These are phyloP conservation scores for Calameuta filiformis DNA, from an alignment of 2,888 invertebrate species.

Conservation along the genomic window DNA sequence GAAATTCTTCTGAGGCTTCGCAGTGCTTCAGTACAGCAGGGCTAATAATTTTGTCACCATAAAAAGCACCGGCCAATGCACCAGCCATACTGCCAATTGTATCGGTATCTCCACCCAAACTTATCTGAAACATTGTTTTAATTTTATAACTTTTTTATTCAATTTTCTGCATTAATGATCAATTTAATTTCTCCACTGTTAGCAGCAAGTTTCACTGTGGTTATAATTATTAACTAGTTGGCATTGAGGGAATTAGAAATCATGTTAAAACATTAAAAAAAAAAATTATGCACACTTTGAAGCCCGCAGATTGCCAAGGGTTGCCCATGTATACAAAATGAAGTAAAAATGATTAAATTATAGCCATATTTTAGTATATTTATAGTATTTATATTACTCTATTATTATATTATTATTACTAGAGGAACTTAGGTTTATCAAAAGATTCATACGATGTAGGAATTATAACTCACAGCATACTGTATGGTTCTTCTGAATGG, in stretches of 20 bases:
- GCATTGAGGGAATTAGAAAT: neutral
- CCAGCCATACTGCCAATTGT: conserved; percentile 83
- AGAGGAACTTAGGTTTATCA: neutral
- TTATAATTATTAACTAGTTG: neutral
- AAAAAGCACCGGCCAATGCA: conserved; percentile 76
- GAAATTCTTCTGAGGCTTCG: conserved; percentile 70
- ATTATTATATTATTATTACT: neutral
- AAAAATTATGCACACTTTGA: neutral
- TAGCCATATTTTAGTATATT: neutral
- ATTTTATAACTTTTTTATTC: too few species aligned
- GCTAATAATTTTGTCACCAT: conserved; percentile 71
- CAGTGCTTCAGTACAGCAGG: conserved; percentile 70
- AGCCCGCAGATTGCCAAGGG: too few species aligned
- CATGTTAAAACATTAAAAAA: neutral
- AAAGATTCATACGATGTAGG: neutral
- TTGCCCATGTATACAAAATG: too few species aligned
- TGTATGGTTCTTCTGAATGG: conserved; percentile 74
- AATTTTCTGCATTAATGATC: too few species aligned
- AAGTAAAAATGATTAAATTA: too few species aligned
- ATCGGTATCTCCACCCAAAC: conserved; percentile 81
- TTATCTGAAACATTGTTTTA: conserved; percentile 62
- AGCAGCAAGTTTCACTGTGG: too few species aligned
- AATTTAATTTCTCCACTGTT: too few species aligned
- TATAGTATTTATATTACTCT: neutral
- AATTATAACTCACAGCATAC: conserved; percentile 67